Conservation (phyloP, 2,113 vertebrate genomes). For the Brienomyrus longianalis region DNA sequence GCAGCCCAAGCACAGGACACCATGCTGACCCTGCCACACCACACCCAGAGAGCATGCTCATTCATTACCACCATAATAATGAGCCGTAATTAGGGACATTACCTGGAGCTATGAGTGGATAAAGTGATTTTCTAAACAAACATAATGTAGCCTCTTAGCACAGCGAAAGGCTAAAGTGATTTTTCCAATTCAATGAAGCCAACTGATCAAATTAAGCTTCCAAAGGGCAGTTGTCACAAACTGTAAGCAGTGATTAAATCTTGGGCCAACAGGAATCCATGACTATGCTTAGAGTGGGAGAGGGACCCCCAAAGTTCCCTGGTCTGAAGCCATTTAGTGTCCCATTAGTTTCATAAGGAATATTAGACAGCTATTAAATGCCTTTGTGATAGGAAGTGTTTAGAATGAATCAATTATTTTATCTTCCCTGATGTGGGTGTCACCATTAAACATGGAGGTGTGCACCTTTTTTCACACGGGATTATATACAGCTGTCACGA, state of each 20-base stretch:
- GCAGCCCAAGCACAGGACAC: background rate
- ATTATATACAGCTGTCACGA: background rate
- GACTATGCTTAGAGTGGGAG: conserved; percentile 46
- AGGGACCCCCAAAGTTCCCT: conserved; percentile 58
- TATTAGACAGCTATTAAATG: conserved; percentile 60
- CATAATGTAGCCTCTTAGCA: background rate
- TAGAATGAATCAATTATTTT: conserved; percentile 48
- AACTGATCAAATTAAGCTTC: background rate
- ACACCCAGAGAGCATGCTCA: background rate
- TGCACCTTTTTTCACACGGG: background rate
- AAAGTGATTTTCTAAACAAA: background rate
- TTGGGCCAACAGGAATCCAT: background rate
- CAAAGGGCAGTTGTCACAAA: background rate
- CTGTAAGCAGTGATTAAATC: conserved; percentile 11
- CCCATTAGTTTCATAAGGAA: conserved; percentile 70
- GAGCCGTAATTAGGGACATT: background rate
- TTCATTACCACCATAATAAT: background rate
- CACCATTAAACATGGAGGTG: background rate
- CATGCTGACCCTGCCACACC: background rate
- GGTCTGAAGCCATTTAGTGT: conserved; percentile 79
- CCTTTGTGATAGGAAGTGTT: conserved; percentile 67
- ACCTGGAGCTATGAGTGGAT: background rate
- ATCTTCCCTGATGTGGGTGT: background rate
- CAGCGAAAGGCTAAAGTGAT: background rate
- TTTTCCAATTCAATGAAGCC: background rate